These are phyloP conservation scores for Leucophora obtusa DNA, from an alignment of 2,888 invertebrate species.

Conservation along the genomic window DNA sequence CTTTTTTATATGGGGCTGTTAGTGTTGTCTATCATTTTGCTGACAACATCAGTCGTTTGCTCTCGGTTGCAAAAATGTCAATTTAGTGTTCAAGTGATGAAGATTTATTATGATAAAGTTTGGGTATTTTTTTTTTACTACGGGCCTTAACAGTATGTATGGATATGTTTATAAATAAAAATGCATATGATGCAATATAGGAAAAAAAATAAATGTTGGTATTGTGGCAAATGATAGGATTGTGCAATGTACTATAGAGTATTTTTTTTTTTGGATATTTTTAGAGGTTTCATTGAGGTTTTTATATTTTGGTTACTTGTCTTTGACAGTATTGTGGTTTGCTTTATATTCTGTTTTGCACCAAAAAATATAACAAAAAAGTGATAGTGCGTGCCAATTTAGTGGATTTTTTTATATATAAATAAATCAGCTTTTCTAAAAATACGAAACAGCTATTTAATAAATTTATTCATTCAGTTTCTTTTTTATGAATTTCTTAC, in stretches of 20 bases:
- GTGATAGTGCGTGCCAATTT: slow-evolving; percentile 39
- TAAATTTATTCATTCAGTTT: neutral
- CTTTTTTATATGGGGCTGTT: slow-evolving; percentile 23
- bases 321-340: slow-evolving; percentile 56
- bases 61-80: slow-evolving; percentile 65
- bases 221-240: slow-evolving; percentile 48
- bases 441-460: neutral
- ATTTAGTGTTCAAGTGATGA: slow-evolving; percentile 67
- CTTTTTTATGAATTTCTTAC: neutral
- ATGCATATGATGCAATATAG: slow-evolving; percentile 54
- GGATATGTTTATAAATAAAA: slow-evolving; percentile 38
- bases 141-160: slow-evolving; percentile 26
- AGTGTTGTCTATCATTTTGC: slow-evolving; percentile 62
- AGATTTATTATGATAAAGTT: slow-evolving; percentile 67
- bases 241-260: slow-evolving; percentile 26
- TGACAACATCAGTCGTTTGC: slow-evolving; percentile 64
- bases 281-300: slow-evolving; percentile 57
- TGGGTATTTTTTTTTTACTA: slow-evolving; percentile 36
- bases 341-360: neutral
- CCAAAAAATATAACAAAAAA: neutral
- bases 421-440: neutral
- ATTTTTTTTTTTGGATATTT: slow-evolving; percentile 49
- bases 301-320: slow-evolving; percentile 47
- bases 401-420: slow-evolving; percentile 14
- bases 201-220: slow-evolving; percentile 12